Base-by-base conservation (phyloP, 2,888 invertebrate species). In the Drosophila subsilvestris region DNA sequence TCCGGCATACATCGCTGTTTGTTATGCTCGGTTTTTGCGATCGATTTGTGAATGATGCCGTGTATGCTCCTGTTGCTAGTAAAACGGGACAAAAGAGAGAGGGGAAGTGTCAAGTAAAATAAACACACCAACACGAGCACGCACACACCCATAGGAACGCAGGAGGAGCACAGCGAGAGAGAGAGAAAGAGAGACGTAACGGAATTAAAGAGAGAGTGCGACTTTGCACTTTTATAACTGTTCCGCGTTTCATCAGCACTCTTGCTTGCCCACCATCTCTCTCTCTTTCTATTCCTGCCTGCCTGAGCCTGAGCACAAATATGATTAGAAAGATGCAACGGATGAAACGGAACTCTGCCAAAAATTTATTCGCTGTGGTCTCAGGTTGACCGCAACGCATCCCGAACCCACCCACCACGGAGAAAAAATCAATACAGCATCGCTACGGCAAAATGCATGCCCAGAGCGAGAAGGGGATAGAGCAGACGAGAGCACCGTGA, bases 341-440 rank as follows among this genome's bases (percentile, higher is more conserved):
- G 56, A 25, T 37, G 56, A 45, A 47, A 45, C 47, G 47, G 43
- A 37, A 54, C 48, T 27, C 29, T 56, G 65, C 63, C 12, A 43
- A 43, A 18, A 50, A 51, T 29, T 27, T 37, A 63, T 37, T 57
- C 44, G 43, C 25, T 51, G 22, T 17, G 51, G 20, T n/a, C 37
- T 29, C 45, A 44, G 51, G 45, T 43, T 12, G 50, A 57, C 45
- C 47, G 32, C 43, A 55, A 54, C 47, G 32, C 43, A 55, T 58
- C 60, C 43, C 68, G n/a, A 66, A 69, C 83, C 57, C 66, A 78
- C 50, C 62, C 71, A 63, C 66, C 76, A 74, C 83, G 68, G 74
- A 73, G 75, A 74, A 80, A 81, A 82, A 82, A 83, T 83, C 82
- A 88, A 83, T 83, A 83, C 88, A 83, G 88, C 82, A 83, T 83